Base-by-base conservation (phyloP, 2,797 vertebrate species). In the Peromyscus eremicus region DNA sequence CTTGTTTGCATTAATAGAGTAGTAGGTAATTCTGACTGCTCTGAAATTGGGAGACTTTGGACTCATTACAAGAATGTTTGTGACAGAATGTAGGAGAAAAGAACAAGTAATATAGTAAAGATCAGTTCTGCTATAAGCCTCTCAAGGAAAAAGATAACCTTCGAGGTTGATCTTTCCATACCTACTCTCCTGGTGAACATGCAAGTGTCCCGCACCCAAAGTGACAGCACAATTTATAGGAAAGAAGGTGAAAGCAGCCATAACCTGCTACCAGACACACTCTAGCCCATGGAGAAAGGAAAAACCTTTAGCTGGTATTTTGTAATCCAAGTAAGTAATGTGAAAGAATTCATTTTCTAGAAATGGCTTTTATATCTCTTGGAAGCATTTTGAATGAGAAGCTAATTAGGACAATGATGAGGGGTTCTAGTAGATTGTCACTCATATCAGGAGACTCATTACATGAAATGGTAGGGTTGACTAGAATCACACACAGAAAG, bases 361-460 rank as follows among this genome's bases (percentile, higher is more conserved):
- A 93, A 80, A 34, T 83, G 32, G 8, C 25, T 93, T 95, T 66
- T 82, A 13, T 88, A 34, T 8, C 7, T 11, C 6, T 93, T 75
- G 37, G 49, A 85, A 91, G 92, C 8, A 83, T 80, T 97, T 37
- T 34, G 34, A 62, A 73, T 92, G 16, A 62, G 29, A 92, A 96
- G 10, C n/a, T 52, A 79, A 21, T 2, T 87, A 32, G 83, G 12
- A 32, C 19, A 87, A 16, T 25, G 12, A 82, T 64, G 55, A 84
- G 17, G 21, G 27, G 37, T 85, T 60, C 34, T 62, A 32, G 23
- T 25, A 37, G 73, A 87, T 52, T 66, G 43, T 79, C 62, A 85
- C 32, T 81, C 16, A 34, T 57, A 49, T 46, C 49, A 75, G 27
- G 52, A 89, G 55, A 57, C 70, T 84, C 21, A 55, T 79, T 80